Percentiles rank a stretch among this genome's conserved stretches.
These are phyloP conservation scores for Smithornis capensis DNA, from an alignment of 2,113 vertebrate genomes.

Conservation along the genomic window DNA sequence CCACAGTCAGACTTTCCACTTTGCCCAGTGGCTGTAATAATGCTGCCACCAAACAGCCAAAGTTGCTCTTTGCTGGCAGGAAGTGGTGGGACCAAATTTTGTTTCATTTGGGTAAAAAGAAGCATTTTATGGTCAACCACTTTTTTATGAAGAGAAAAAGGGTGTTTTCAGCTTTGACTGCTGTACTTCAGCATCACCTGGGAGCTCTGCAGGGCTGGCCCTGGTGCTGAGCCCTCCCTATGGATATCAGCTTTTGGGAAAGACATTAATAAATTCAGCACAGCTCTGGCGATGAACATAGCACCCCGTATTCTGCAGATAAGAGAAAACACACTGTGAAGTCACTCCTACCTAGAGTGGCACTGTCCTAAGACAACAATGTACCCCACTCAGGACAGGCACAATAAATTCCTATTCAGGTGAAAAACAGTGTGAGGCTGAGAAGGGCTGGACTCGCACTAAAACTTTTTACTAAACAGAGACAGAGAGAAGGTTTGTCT, in stretches of 20 bases:
- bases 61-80: background rate
- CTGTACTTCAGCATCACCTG: background rate
- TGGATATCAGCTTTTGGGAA: background rate
- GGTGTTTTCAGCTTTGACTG: background rate
- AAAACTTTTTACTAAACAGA: background rate
- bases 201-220: background rate
- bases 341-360: background rate
- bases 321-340: background rate
- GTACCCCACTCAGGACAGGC: background rate
- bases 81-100: background rate
- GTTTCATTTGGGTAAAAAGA: background rate
- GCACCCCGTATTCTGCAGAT: background rate
- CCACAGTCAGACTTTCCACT: background rate
- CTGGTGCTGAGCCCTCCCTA: background rate
- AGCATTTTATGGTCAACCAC: background rate
- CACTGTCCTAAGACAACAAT: background rate
- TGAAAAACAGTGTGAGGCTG: background rate
- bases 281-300: background rate
- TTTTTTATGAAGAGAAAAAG: background rate
- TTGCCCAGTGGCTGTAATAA: background rate
- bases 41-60: background rate
- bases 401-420: background rate
- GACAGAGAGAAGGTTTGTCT: background rate
- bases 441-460: background rate
- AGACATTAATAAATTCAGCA: background rate